Conservation (phyloP, 2,797 vertebrate species). For the Sebastes nivosus region DNA sequence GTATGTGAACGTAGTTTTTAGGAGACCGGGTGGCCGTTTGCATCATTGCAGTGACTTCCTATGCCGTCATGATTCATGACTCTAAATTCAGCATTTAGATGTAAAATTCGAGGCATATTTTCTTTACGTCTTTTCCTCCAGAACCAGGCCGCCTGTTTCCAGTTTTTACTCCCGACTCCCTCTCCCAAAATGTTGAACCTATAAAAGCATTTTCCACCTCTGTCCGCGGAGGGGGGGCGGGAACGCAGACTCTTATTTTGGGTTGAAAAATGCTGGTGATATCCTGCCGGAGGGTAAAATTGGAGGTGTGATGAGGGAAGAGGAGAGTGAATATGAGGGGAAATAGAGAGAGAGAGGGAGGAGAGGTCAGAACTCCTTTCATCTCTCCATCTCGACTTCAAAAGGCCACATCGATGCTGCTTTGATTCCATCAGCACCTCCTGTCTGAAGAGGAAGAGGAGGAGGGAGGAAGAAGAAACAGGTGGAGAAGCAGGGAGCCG, state of each 20-base stretch:
- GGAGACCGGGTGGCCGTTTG: no score
- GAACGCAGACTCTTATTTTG: slow-evolving; percentile 18
- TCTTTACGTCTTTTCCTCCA: neutral
- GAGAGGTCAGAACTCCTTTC: slow-evolving; percentile 75
- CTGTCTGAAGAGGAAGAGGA: slow-evolving; percentile 57
- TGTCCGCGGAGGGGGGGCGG: slow-evolving; percentile 5
- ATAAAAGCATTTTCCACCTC: slow-evolving; percentile 1
- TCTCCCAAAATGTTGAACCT: neutral
- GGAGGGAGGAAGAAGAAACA: slow-evolving; percentile 30
- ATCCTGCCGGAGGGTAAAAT: slow-evolving; percentile 25
- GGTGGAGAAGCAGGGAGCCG: neutral
- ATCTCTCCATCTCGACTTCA: slow-evolving; percentile 82
- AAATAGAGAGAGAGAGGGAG: slow-evolving; percentile 39
- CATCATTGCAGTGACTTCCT: no score
- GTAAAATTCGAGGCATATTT: neutral
- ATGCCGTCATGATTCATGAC: neutral
- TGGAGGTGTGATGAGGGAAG: slow-evolving; percentile 42
- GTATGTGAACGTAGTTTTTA: no score
- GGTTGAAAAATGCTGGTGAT: slow-evolving; percentile 32
- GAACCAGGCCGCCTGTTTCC: neutral
- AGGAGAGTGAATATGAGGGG: slow-evolving; percentile 33
- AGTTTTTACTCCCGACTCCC: neutral
- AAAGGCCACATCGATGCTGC: slow-evolving; percentile 71
- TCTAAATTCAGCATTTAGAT: neutral
- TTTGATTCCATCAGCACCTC: slow-evolving; percentile 78